phyloP scores from a whole-genome alignment of 1,140 invertebrate species.

The Nasonia longicornis region DNA sequence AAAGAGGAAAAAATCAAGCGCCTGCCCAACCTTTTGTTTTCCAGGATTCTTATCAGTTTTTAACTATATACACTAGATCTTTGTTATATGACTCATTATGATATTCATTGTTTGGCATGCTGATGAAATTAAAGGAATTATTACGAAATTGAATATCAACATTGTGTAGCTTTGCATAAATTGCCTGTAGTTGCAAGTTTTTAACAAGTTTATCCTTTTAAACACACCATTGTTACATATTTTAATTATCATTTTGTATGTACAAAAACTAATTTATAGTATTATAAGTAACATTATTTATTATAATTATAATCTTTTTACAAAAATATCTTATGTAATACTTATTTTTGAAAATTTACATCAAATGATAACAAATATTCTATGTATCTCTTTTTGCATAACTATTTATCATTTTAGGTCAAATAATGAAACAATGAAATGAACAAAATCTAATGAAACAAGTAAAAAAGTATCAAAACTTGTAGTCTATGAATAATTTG shows the following conservation, averaged over 20 bases:
- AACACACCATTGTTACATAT: background rate
- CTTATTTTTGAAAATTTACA: background rate
- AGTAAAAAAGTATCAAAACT: background rate
- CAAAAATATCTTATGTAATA: constrained; percentile 31
- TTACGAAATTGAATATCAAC: background rate
- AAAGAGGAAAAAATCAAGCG: too few species aligned
- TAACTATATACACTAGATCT: background rate
- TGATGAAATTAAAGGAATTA: background rate
- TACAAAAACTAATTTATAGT: background rate
- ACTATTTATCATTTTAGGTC: background rate
- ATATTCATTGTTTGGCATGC: background rate
- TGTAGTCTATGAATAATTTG: background rate
- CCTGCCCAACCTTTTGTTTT: background rate
- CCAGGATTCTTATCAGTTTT: background rate
- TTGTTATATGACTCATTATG: background rate
- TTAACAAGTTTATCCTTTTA: background rate
- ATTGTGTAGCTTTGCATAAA: background rate
- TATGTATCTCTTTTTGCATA: background rate
- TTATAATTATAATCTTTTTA: constrained; percentile 34
- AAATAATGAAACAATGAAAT: background rate
- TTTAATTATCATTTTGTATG: background rate
- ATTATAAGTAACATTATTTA: constrained; percentile 24
- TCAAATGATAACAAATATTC: background rate
- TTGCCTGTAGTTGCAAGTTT: background rate
- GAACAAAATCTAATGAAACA: background rate